These are phyloP conservation scores for Sympetrum striolatum DNA, from an alignment of 2,888 invertebrate genomes.

Conservation along the genomic window DNA sequence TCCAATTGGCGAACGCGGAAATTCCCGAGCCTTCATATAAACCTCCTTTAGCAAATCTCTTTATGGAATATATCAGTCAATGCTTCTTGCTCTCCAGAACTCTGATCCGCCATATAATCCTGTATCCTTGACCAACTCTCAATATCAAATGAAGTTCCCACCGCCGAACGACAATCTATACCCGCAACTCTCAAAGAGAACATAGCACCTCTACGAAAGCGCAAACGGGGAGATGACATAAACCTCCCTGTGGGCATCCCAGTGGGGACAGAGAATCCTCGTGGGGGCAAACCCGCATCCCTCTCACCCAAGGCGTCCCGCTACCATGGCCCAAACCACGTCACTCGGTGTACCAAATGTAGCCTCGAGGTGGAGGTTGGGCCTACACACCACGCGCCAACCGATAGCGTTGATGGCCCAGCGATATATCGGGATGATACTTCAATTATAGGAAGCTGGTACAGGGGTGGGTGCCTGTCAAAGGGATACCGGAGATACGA, in stretches of 20 bases:
- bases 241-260: background rate
- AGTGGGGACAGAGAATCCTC: background rate
- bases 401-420: slow-evolving; percentile 31
- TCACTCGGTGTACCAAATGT: background rate
- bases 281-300: background rate
- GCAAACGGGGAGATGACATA: background rate
- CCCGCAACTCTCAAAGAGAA: background rate
- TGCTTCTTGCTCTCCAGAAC: too few relatives aligned
- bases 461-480: background rate
- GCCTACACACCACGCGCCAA: background rate
- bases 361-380: background rate
- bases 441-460: background rate
- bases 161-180: background rate
- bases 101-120: background rate
- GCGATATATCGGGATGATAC: slow-evolving; percentile 35
- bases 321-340: background rate
- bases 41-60: too few relatives aligned
- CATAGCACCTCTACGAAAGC: background rate
- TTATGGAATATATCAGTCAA: too few relatives aligned
- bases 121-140: background rate
- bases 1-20: too few relatives aligned
- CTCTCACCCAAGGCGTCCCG: background rate
- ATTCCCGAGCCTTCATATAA: too few relatives aligned
- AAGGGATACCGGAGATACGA: background rate
- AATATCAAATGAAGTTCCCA: background rate